A percentile compares a stretch with the other conserved stretches of the same genome.
Conservation (phyloP, 2,113 vertebrate genomes). For the Delphinus delphis region DNA sequence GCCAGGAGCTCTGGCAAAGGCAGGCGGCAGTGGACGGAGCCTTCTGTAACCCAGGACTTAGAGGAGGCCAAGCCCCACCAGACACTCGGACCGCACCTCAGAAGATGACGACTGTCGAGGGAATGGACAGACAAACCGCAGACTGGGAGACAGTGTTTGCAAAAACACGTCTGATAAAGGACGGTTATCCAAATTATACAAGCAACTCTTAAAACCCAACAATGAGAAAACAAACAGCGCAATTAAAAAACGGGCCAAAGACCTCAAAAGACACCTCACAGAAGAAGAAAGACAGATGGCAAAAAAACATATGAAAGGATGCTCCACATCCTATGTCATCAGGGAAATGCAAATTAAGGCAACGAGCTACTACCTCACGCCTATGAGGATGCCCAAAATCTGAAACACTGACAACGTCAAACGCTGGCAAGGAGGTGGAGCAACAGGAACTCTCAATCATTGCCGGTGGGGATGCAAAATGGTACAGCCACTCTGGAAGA, state of each 20-base stretch:
- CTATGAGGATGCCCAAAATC: fast-evolving
- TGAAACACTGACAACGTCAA: fast-evolving
- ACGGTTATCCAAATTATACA: not conserved
- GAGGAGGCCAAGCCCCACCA: not conserved
- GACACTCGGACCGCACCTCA: fast-evolving
- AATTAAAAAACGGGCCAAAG: not conserved
- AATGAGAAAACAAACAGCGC: not conserved
- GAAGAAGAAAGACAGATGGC: not conserved
- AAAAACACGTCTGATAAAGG: not conserved
- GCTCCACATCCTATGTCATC: fast-evolving
- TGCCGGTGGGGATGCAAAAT: fast-evolving
- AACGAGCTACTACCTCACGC: fast-evolving
- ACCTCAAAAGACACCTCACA: not conserved
- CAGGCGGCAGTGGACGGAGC: fast-evolving
- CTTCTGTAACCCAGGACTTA: fast-evolving
- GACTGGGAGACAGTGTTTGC: not conserved
- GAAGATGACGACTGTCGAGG: not conserved
- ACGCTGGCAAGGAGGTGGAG: not conserved
- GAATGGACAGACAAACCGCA: too few species aligned
- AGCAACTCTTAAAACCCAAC: not conserved
- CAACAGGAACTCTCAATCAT: fast-evolving
- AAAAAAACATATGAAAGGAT: not conserved
- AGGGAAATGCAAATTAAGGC: not conserved
- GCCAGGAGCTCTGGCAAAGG: not conserved
- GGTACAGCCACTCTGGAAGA: not conserved